Conservation (phyloP, 1,140 invertebrate genomes). For the Pseudomyrmex dendroicus region DNA sequence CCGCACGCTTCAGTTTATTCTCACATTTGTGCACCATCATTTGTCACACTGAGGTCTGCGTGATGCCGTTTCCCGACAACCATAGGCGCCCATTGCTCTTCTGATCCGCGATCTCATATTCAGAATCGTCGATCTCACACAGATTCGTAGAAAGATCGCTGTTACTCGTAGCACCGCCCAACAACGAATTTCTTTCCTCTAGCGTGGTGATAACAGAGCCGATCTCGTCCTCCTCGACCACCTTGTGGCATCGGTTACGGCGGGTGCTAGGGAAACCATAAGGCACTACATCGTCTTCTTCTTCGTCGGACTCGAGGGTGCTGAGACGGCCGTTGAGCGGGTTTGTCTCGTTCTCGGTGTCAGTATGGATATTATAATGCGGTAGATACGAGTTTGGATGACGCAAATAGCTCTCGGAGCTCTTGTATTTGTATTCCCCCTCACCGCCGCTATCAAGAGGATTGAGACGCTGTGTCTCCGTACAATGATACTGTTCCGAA, state of each 20-base stretch:
- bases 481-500: conserved; percentile 86
- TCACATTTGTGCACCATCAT: conserved; percentile 64
- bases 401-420: conserved; percentile 90
- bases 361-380: conserved; percentile 89
- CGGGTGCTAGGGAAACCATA: conserved; percentile 89
- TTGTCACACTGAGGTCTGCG: conserved; percentile 87
- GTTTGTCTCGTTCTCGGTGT: conserved; percentile 87
- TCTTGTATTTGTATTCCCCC: conserved; percentile 85
- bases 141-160: conserved; percentile 95
- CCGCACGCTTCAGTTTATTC: conserved; percentile 54
- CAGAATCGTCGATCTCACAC: conserved; percentile 97
- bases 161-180: conserved; percentile 89
- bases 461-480: conserved; percentile 87
- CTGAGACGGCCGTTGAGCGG: conserved; percentile 84
- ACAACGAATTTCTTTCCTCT: conserved; percentile 91
- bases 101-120: conserved; percentile 88
- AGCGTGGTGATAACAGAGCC: conserved; percentile 86
- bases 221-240: conserved; percentile 85
- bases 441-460: conserved; percentile 88
- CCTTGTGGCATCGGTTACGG: conserved; percentile 85
- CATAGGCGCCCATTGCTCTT: conserved; percentile 85
- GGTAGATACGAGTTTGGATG: conserved; percentile 95
- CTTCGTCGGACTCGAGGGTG: conserved; percentile 83
- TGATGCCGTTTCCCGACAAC: conserved; percentile 84
- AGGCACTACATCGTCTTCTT: conserved; percentile 87